Conservation (phyloP, 1,140 invertebrate species). For the Halesus radiatus region DNA sequence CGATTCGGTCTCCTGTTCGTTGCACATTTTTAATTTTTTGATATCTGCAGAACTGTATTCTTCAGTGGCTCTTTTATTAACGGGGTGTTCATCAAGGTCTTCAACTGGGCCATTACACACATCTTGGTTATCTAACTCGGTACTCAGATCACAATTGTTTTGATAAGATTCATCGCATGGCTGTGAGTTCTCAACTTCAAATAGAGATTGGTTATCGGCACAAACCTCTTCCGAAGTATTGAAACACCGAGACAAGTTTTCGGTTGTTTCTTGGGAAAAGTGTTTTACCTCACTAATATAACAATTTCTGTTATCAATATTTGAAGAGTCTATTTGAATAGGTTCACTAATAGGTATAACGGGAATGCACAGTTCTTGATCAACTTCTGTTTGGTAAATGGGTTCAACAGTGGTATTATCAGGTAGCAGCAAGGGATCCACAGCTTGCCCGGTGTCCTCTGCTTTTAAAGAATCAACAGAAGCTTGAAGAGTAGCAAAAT, state of each 20-base stretch:
- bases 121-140: background rate
- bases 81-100: background rate
- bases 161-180: constrained; percentile 14
- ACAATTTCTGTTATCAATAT: constrained; percentile 55
- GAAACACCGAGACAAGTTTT: background rate
- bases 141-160: background rate
- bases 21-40: constrained; percentile 33
- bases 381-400: constrained; percentile 58
- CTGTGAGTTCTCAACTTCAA: background rate
- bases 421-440: constrained; percentile 66
- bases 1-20: background rate
- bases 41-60: background rate
- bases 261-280: background rate
- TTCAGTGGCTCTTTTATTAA: constrained; percentile 24
- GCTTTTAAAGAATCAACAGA: constrained; percentile 23
- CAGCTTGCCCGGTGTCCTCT: constrained; percentile 49
- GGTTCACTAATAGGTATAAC: constrained; percentile 66
- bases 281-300: background rate
- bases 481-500: constrained; percentile 6
- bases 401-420: constrained; percentile 52
- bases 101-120: background rate
- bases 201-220: background rate
- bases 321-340: constrained; percentile 61
- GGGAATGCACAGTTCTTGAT: constrained; percentile 64
- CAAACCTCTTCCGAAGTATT: background rate